phyloP scores from a whole-genome alignment of 2,113 vertebrate species.

The Dendrocopos noguchii region DNA sequence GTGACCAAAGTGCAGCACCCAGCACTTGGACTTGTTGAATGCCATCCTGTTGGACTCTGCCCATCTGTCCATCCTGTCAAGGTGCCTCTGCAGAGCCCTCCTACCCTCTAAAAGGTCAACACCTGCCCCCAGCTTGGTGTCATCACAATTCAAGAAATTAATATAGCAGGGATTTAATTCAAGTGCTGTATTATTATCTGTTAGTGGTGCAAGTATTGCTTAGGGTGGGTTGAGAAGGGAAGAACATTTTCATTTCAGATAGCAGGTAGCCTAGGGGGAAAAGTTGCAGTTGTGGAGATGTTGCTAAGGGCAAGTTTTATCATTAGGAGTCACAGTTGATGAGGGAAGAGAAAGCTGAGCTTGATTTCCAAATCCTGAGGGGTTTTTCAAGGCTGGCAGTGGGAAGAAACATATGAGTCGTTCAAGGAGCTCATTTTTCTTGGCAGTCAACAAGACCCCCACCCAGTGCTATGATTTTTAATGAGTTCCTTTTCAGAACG shows the following conservation, averaged over 20 bases:
- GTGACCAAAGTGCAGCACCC: no score
- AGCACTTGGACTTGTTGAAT: no score
- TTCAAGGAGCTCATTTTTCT: slow-evolving; percentile 25
- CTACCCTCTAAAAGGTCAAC: no score
- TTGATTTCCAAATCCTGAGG: background rate
- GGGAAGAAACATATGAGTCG: background rate
- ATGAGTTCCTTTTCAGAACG: slow-evolving; percentile 12
- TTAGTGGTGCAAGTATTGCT: background rate
- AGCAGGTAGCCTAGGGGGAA: background rate
- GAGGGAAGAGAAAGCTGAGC: background rate
- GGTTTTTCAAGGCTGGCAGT: background rate
- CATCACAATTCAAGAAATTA: background rate
- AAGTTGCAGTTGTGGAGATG: background rate
- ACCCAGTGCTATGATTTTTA: slow-evolving; percentile 16
- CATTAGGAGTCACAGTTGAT: background rate
- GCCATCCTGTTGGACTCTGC: no score
- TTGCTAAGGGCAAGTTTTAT: background rate
- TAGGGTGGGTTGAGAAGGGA: background rate
- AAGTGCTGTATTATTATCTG: background rate
- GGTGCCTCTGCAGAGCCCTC: no score
- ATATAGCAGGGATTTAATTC: background rate
- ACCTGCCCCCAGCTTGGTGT: no score
- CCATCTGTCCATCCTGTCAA: no score
- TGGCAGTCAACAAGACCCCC: slow-evolving; percentile 14
- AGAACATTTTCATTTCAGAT: background rate